Evolutionary conservation across 2,113 vertebrate species (phyloP).

Genomic region (Scortum barcoo): DNA sequence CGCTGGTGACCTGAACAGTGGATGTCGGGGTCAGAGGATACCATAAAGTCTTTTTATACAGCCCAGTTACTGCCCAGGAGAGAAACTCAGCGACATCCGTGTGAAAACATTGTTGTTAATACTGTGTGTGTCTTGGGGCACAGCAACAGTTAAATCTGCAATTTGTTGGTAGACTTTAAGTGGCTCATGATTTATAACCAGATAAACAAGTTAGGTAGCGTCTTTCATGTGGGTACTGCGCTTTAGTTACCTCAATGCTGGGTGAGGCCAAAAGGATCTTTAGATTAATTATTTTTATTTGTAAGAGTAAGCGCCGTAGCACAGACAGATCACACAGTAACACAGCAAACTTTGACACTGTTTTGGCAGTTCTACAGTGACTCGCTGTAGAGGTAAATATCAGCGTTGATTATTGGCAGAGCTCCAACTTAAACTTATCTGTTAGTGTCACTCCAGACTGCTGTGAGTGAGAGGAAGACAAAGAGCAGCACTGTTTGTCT

Average conservation of each 20-base stretch:
- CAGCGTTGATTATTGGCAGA: background rate
- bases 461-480: conserved; percentile 11
- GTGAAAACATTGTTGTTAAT: background rate
- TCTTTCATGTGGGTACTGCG: background rate
- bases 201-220: background rate
- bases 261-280: background rate
- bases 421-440: conserved; percentile 3
- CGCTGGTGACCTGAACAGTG: conserved; percentile 11
- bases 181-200: conserved; percentile 4
- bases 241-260: background rate
- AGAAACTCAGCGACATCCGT: too few relatives aligned
- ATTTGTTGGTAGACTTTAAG: background rate
- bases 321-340: background rate
- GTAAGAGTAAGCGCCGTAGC: background rate
- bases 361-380: background rate
- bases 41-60: conserved; percentile 14
- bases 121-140: background rate
- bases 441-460: background rate
- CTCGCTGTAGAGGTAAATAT: background rate
- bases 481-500: conserved; percentile 20
- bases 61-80: background rate
- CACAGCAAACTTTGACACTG: background rate
- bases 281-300: background rate
- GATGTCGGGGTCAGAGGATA: conserved; percentile 1
- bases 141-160: background rate